phyloP scores from a whole-genome alignment of 2,797 vertebrate species.

The Melanotaenia trifasciata region DNA sequence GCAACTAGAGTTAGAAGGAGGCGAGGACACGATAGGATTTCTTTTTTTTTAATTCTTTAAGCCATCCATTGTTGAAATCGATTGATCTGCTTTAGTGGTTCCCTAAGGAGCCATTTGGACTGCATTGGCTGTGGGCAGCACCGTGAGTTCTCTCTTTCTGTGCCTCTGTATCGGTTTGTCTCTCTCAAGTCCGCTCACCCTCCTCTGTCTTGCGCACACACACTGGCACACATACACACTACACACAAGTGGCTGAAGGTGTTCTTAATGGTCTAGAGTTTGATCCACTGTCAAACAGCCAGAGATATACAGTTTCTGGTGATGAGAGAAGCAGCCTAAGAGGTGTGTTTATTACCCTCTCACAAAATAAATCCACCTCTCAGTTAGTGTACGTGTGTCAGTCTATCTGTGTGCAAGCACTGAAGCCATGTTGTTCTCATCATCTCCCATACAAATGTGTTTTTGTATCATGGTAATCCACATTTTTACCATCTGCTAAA shows the following conservation, averaged over 20 bases:
- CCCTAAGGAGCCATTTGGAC: constrained; percentile 79
- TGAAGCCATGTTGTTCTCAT: constrained; percentile 25
- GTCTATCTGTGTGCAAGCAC: neutral
- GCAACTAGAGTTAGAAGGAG: constrained; percentile 40
- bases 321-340: constrained; percentile 40
- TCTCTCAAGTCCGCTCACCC: constrained; percentile 6
- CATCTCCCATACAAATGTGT: constrained; percentile 10
- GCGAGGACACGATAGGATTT: constrained; percentile 46
- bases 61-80: constrained; percentile 76
- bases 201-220: constrained; percentile 9
- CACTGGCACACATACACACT: constrained; percentile 10
- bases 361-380: constrained; percentile 45
- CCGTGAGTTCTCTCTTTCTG: constrained; percentile 41
- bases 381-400: neutral
- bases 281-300: constrained; percentile 69
- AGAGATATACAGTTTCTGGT: constrained; percentile 61
- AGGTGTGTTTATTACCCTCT: constrained; percentile 51
- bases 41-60: constrained; percentile 47
- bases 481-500: constrained; percentile 17
- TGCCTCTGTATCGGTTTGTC: constrained; percentile 16
- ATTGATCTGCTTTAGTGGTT: constrained; percentile 77
- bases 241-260: constrained; percentile 52
- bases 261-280: constrained; percentile 64
- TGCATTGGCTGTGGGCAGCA: constrained; percentile 67
- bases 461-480: constrained; percentile 30